These are phyloP conservation scores for Creontiades dilutus DNA, from an alignment of 2,888 invertebrate species.

Conservation along the genomic window DNA sequence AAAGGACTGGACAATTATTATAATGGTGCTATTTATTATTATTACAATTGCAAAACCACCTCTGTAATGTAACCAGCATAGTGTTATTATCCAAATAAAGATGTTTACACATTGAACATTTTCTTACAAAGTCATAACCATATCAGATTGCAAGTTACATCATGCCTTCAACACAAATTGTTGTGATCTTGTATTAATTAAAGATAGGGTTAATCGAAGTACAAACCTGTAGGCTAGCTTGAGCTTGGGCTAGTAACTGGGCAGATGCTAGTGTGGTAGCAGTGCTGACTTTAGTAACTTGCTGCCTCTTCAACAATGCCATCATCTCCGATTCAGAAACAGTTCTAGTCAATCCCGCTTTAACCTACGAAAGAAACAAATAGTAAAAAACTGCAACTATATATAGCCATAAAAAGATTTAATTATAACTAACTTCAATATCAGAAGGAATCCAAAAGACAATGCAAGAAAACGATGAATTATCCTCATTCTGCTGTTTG, in stretches of 20 bases:
- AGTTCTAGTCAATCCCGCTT: constrained; percentile 77
- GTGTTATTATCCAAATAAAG: no score
- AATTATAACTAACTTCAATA: background rate
- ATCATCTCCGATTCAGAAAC: constrained; percentile 83
- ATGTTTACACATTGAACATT: no score
- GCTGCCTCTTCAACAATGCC: constrained; percentile 81
- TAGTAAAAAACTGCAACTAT: background rate
- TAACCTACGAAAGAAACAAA: constrained; percentile 71
- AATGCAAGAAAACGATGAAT: no score
- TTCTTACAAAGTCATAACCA: no score
- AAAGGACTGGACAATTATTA: no score
- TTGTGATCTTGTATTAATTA: background rate
- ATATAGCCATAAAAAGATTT: no score
- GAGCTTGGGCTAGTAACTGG: constrained; percentile 82
- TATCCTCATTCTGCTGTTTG: no score
- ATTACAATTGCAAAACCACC: no score
- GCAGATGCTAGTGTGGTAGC: constrained; percentile 77
- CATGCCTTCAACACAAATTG: background rate
- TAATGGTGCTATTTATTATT: no score
- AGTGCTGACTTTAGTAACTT: constrained; percentile 77
- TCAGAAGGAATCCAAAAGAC: background rate
- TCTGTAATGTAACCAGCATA: no score
- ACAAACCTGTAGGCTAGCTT: constrained; percentile 79
- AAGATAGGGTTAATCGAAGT: background rate
- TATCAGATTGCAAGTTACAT: background rate